Percentiles rank a stretch among this genome's conserved stretches.
These are phyloP conservation scores for Planiliza haematocheilus DNA, from an alignment of 2,113 vertebrate species.

Conservation along the genomic window DNA sequence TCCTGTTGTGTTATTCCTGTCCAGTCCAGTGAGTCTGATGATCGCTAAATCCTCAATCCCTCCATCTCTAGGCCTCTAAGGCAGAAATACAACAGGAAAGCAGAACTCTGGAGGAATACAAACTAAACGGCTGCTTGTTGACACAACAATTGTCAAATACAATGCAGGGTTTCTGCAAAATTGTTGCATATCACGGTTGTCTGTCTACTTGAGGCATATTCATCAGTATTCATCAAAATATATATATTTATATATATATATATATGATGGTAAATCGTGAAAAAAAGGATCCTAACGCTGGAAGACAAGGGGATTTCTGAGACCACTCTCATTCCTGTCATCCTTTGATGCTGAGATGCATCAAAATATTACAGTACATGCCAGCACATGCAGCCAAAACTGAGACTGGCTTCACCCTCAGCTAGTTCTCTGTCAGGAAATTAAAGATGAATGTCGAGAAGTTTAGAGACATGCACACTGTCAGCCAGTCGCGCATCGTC, in stretches of 20 bases:
- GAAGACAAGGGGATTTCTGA: background rate
- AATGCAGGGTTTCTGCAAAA: background rate
- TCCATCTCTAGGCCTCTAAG: slow-evolving; percentile 33
- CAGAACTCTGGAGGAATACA: slow-evolving; percentile 44
- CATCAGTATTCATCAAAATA: too few species aligned
- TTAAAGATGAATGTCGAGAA: background rate
- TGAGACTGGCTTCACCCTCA: background rate
- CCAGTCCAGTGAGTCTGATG: slow-evolving; percentile 57
- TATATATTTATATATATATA: too few species aligned
- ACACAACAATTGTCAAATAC: background rate
- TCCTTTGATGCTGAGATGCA: background rate
- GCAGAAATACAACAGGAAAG: slow-evolving; percentile 40
- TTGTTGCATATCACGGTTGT: background rate
- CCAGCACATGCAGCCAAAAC: background rate
- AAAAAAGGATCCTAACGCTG: background rate
- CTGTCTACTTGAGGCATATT: background rate
- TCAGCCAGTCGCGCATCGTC: too few species aligned
- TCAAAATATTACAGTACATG: fast-evolving
- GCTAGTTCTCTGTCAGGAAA: background rate
- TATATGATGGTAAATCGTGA: too few species aligned
- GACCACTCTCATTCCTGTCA: background rate
- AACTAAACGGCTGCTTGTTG: slow-evolving; percentile 26
- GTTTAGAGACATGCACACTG: too few species aligned
- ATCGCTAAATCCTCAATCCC: slow-evolving; percentile 53
- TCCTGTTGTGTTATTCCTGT: slow-evolving; percentile 52